A percentile compares a stretch with the other conserved stretches of the same genome.
Evolutionary conservation across 2,888 invertebrate genomes (phyloP).

Genomic region (Hypolimnas misippus): DNA sequence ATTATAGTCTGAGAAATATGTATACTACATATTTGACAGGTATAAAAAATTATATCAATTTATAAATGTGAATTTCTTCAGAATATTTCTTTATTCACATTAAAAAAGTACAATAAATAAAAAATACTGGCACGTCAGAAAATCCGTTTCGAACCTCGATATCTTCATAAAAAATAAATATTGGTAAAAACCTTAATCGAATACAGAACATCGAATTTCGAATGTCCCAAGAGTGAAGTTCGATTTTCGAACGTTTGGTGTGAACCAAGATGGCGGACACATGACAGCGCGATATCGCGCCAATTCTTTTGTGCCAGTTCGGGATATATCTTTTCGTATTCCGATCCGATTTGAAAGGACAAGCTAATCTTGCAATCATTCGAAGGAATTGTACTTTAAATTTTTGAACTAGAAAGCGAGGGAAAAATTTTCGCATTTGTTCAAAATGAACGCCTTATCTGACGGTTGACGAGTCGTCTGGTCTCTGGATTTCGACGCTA

Average conservation of each 20-base stretch:
- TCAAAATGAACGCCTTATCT: slow-evolving; percentile 47
- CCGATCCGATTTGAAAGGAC: slow-evolving; percentile 57
- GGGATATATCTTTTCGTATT: slow-evolving; percentile 72
- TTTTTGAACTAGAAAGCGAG: slow-evolving; percentile 43
- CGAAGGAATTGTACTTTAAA: slow-evolving; percentile 56
- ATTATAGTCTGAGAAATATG: no score
- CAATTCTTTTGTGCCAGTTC: slow-evolving; percentile 78
- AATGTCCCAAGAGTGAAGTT: slow-evolving; percentile 65
- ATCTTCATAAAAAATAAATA: slow-evolving; percentile 3
- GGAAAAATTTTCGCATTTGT: slow-evolving; percentile 41
- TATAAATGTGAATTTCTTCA: no score
- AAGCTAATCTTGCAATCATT: slow-evolving; percentile 54
- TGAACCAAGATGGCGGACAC: slow-evolving; percentile 69
- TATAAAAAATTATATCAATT: no score
- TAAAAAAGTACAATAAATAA: background rate
- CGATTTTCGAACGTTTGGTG: slow-evolving; percentile 76
- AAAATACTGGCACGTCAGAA: background rate
- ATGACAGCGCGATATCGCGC: slow-evolving; percentile 71
- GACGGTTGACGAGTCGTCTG: slow-evolving; percentile 42
- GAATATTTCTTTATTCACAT: background rate
- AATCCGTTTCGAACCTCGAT: background rate
- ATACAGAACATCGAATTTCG: slow-evolving; percentile 26
- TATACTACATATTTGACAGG: no score
- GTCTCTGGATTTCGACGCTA: slow-evolving; percentile 42
- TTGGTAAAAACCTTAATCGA: slow-evolving; percentile 24